phyloP scores from a whole-genome alignment of 2,113 vertebrate genomes.

The Megaceryle torquata region DNA sequence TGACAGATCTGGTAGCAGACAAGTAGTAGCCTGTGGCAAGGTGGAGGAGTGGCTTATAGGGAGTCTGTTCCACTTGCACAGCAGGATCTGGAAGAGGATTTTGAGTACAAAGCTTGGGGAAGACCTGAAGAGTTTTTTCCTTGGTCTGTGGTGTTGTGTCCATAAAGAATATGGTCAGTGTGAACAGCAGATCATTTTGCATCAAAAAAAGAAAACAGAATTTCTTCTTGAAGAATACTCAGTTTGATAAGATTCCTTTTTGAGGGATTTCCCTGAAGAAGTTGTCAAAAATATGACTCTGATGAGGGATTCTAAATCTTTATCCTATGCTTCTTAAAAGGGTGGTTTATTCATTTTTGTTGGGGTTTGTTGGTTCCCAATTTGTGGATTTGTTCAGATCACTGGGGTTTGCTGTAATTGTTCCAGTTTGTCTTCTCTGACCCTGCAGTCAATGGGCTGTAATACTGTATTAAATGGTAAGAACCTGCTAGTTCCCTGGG shows the following conservation, averaged over 20 bases:
- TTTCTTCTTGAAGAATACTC: neutral
- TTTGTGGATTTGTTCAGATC: neutral
- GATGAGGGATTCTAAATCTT: neutral
- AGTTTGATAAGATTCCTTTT: neutral
- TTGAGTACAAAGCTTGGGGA: neutral
- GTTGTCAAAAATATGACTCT: neutral
- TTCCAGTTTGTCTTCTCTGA: neutral
- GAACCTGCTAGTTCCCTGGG: neutral
- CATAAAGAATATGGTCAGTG: neutral
- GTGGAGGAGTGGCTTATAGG: neutral
- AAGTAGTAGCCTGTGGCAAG: neutral
- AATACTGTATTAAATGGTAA: neutral
- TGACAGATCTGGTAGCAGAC: neutral
- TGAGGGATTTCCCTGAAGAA: neutral
- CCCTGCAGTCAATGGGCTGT: neutral
- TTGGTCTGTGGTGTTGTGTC: neutral
- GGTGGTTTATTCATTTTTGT: neutral
- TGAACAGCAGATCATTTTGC: neutral
- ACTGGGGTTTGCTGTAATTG: neutral
- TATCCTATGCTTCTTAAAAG: neutral
- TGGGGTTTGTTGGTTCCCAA: neutral
- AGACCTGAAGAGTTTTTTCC: neutral
- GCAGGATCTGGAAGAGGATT: neutral
- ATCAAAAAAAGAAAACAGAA: neutral
- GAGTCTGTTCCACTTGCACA: neutral